Evolutionary conservation across 2,113 vertebrate genomes (phyloP).

Genomic region (Esox niger): DNA sequence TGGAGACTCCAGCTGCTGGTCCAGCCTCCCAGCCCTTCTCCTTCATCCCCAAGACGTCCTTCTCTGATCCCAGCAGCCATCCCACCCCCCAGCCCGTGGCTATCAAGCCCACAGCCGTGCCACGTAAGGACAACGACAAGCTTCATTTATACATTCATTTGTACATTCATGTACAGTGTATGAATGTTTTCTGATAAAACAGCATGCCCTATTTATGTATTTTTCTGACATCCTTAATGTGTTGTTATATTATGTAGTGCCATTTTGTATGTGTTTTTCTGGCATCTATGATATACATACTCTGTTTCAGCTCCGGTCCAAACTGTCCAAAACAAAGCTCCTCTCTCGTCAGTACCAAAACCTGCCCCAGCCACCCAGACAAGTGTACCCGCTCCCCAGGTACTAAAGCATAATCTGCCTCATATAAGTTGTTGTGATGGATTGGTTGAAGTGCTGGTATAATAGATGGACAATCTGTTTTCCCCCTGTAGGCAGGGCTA

Average conservation of each 20-base stretch:
- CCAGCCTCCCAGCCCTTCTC: slow-evolving; percentile 63
- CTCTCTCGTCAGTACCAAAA: slow-evolving; percentile 69
- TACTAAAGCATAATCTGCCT: slow-evolving; percentile 40
- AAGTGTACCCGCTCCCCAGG: slow-evolving; percentile 74
- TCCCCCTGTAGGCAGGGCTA: slow-evolving; percentile 44
- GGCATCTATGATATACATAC: neutral
- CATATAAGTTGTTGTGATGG: neutral
- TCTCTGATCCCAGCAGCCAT: slow-evolving; percentile 54
- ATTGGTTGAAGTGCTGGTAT: neutral
- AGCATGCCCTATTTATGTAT: neutral
- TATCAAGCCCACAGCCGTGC: slow-evolving; percentile 47
- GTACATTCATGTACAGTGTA: neutral
- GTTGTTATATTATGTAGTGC: neutral
- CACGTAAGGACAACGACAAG: slow-evolving; percentile 45
- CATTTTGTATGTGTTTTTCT: neutral
- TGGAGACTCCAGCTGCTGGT: slow-evolving; percentile 54
- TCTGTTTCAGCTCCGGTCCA: slow-evolving; percentile 53
- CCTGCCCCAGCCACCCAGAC: slow-evolving; percentile 62
- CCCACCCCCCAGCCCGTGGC: slow-evolving; percentile 10
- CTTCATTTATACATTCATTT: neutral
- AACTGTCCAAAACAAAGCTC: slow-evolving; percentile 61
- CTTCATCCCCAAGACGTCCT: slow-evolving; percentile 72
- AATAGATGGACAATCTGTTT: neutral
- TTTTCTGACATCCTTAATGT: neutral
- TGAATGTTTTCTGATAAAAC: neutral